Evolutionary conservation across 2,113 vertebrate species (phyloP).

Genomic region (Lepisosteus osseus): DNA sequence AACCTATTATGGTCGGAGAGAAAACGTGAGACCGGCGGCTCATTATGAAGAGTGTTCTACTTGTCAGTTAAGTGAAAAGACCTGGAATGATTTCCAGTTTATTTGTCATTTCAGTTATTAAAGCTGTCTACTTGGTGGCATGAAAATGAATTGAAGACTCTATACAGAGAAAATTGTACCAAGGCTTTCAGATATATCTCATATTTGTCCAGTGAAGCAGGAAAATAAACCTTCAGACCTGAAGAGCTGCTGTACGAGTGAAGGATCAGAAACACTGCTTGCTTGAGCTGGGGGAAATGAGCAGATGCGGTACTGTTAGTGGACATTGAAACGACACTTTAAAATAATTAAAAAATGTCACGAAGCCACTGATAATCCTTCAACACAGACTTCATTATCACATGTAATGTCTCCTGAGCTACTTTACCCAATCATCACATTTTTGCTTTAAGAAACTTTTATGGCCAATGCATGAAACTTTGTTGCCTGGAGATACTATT

Average conservation of each 20-base stretch:
- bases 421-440: constrained; percentile 64
- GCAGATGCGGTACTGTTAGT: constrained; percentile 36
- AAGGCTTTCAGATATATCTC: constrained; percentile 83
- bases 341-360: constrained; percentile 56
- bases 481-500: constrained; percentile 46
- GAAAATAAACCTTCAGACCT: constrained; percentile 74
- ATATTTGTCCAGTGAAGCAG: constrained; percentile 81
- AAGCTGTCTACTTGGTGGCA: constrained; percentile 86
- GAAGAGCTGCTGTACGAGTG: constrained; percentile 70
- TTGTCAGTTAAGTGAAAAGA: constrained; percentile 87
- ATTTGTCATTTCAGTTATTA: constrained; percentile 92
- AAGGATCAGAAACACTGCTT: constrained; percentile 46
- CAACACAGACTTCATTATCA: constrained; percentile 67
- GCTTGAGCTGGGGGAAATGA: constrained; percentile 56
- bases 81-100: constrained; percentile 85
- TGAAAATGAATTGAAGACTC: constrained; percentile 82
- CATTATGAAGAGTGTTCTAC: constrained; percentile 87
- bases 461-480: constrained; percentile 62
- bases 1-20: constrained; percentile 85
- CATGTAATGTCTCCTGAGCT: constrained; percentile 66
- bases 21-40: constrained; percentile 82
- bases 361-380: constrained; percentile 53
- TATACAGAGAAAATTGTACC: constrained; percentile 82
- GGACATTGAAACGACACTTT: constrained; percentile 42
- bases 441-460: constrained; percentile 60